Base-by-base conservation (phyloP, 1,140 invertebrate species). In the Dreissena rostriformis region DNA sequence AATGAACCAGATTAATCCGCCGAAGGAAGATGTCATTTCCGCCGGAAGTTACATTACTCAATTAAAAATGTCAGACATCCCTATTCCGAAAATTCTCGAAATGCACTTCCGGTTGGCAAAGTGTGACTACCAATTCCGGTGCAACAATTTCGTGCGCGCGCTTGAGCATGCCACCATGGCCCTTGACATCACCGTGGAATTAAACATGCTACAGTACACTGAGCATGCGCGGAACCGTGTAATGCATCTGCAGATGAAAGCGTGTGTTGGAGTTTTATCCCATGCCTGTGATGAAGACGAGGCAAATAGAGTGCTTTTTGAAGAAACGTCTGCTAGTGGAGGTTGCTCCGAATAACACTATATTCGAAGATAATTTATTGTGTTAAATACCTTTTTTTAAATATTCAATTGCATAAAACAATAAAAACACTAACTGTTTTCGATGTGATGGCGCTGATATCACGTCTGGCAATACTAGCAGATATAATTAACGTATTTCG, bases 61-160 rank as follows among this genome's bases (percentile, higher is more conserved):
- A 28, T 61, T 87, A 51, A 81, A 81, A 71, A 49, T 80, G 51
- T 81, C 73, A 0, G 49, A 82, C 15, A 77, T 82, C 4, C 22
- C 29, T 1, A 86, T 87, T 51, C 81, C 86, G n/a, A 87, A 86
- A 84, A 86, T 86, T 29, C 49, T 87, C 10, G 61, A 87, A 26
- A 79, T 86, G 67, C 81, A 87, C 67, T 82, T 81, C 22, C 67
- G 82, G 17, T 66, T 87, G 6, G 86, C 84, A n/a, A n/a, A n/a
- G n/a, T n/a, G n/a, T n/a, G n/a, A n/a, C n/a, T n/a, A n/a, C n/a
- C n/a, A n/a, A n/a, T 87, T 71, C 39, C 52, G 86, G 53, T 51
- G 68, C 19, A 52, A 57, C 1, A 86, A 86, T 66, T 55, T 22
- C n/a, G n/a, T 72, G 7, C 55, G 67, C 2, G 84, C 84, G 15